Conservation (phyloP, 2,797 vertebrate genomes). For the Galaxias olidus region DNA sequence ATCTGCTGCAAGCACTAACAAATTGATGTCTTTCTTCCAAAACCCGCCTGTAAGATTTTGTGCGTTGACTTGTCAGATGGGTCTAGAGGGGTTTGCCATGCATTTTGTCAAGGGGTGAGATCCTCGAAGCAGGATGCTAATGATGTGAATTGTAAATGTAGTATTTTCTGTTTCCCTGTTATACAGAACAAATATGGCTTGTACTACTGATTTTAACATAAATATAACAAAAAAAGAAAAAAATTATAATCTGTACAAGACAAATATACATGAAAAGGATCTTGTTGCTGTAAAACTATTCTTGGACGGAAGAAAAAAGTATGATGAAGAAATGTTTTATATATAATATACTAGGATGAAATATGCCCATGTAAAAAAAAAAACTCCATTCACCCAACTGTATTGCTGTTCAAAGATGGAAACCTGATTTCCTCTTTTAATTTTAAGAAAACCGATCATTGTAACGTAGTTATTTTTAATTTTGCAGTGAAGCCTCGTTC, state of each 20-base stretch:
- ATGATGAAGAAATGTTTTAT: conserved; percentile 69
- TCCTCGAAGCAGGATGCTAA: conserved; percentile 74
- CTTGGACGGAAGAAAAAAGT: conserved; percentile 73
- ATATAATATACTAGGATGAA: conserved; percentile 63
- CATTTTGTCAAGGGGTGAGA: conserved; percentile 71
- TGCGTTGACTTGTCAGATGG: background rate
- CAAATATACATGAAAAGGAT: conserved; percentile 72
- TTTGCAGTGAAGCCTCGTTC: conserved; percentile 87
- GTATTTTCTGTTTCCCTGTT: conserved; percentile 86
- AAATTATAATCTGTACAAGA: conserved; percentile 67
- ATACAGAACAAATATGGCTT: conserved; percentile 90
- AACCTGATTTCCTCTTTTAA: conserved; percentile 37
- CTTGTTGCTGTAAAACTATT: conserved; percentile 83
- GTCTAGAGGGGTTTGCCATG: conserved; percentile 23
- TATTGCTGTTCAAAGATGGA: conserved; percentile 80
- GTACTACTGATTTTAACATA: conserved; percentile 91
- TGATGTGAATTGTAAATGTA: conserved; percentile 86
- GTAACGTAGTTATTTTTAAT: conserved; percentile 88
- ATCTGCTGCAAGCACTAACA: background rate
- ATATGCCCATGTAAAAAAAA: conserved; percentile 66
- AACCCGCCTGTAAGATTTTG: background rate
- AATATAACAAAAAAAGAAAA: conserved; percentile 73
- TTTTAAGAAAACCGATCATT: conserved; percentile 76
- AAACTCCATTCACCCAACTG: conserved; percentile 14
- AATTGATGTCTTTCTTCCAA: conserved; percentile 1